phyloP scores from a whole-genome alignment of 2,113 vertebrate species.

The Myxocyprinus asiaticus region DNA sequence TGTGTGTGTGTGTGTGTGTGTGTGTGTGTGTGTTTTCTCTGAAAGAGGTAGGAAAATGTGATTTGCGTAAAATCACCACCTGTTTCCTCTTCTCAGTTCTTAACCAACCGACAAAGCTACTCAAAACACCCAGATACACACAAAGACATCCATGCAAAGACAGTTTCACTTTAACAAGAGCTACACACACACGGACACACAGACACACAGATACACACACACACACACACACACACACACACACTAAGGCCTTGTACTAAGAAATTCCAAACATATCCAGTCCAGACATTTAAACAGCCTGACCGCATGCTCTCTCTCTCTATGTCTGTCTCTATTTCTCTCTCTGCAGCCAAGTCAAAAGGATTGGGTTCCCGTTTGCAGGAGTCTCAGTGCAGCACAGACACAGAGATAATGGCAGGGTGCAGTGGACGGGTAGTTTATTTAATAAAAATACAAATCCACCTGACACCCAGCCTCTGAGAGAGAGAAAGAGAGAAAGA shows the following conservation, averaged over 20 bases:
- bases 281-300: conserved; percentile 59
- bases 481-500: conserved; percentile 34
- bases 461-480: conserved; percentile 53
- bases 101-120: conserved; percentile 61
- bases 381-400: conserved; percentile 62
- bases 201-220: conserved; percentile 6
- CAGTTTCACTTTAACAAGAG: conserved; percentile 4
- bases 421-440: conserved; percentile 69
- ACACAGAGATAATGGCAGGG: conserved; percentile 68
- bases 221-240: conserved; percentile 47
- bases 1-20: no score
- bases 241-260: conserved; percentile 51
- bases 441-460: conserved; percentile 73
- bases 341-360: conserved; percentile 56
- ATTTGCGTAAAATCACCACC: conserved; percentile 66
- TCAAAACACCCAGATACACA: conserved; percentile 56
- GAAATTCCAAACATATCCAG: conserved; percentile 57
- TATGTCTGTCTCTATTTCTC: background rate
- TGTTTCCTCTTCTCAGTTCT: conserved; percentile 69
- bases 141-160: background rate
- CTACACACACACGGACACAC: no score
- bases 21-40: background rate
- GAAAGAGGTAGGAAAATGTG: background rate
- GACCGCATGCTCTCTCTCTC: background rate
- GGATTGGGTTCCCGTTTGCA: conserved; percentile 60